Evolutionary conservation across 1,140 invertebrate genomes (phyloP), one percentile per base, ranked within the genome.

Genomic region (Plodia interpunctella): DNA sequence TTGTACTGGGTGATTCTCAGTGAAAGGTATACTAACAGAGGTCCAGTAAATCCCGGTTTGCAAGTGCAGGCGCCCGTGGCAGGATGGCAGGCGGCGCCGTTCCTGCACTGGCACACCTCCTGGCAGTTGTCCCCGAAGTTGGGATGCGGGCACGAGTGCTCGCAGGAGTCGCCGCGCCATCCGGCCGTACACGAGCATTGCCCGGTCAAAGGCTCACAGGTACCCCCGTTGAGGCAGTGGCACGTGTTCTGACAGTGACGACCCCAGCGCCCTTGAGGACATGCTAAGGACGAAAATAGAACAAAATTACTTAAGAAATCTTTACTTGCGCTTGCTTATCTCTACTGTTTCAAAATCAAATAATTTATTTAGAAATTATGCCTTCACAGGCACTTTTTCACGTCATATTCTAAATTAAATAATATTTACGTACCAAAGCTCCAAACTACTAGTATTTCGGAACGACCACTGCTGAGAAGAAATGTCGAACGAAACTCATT

Each of bases 171-270:
- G 5, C 92, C 91, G 28, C 90, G 87, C 85, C 93, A 97, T 53
- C 97, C 98, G 4, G 89, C 74, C 6, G 91, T 90, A 83, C 97
- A 98, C 49, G 94, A 92, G 62, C 88, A 91, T 13, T 78, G 74
- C 1, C 95, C 95, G 6, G 92, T 95, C 11, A 96, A 89, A 66
- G 95, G 95, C 90, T 97, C 91, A 75, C 96, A 98, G 0, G 91
- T 91, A 0, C 93, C 96, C 38, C 94, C 94, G 84, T 99, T 98
- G 76, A 95, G 94, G 83, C 98, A 99, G 51, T 94, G 93, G 83
- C 98, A 99, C 5, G 89, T 78, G 61, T 93, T 80, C 30, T 92
- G 91, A 77, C 98, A 99, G 54, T 94, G 74, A 15, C 90, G 80
- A 30, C 96, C 96, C 93, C 93, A 97, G 64, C 90, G 92, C 20